phyloP scores from a whole-genome alignment of 2,888 invertebrate species.

The Spilarctia lutea region DNA sequence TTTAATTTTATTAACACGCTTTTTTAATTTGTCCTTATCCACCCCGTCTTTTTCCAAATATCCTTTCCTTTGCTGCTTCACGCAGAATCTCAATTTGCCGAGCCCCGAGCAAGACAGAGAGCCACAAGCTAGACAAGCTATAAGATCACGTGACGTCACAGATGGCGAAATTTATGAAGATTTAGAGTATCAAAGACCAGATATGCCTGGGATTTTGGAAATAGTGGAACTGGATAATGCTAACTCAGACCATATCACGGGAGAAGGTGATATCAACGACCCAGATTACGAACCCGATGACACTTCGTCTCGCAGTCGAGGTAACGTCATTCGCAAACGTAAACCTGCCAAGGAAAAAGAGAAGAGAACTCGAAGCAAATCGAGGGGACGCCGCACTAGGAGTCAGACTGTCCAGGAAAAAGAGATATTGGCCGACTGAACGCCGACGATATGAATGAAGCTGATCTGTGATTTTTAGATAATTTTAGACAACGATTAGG shows the following conservation, averaged over 20 bases:
- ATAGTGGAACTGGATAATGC: constrained; percentile 74
- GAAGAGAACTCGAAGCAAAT: constrained; percentile 74
- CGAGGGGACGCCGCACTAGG: constrained; percentile 77
- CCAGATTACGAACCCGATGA: constrained; percentile 72
- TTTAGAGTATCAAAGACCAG: constrained; percentile 68
- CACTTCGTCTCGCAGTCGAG: constrained; percentile 74
- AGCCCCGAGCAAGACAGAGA: constrained; percentile 67
- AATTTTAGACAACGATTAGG: constrained; percentile 63
- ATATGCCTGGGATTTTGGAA: constrained; percentile 72
- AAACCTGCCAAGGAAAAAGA: constrained; percentile 73
- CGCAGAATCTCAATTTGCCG: constrained; percentile 84
- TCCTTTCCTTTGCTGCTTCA: constrained; percentile 75
- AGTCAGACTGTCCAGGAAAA: constrained; percentile 73
- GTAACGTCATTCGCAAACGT: constrained; percentile 75
- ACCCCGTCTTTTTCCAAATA: constrained; percentile 74
- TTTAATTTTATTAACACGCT: constrained; percentile 87
- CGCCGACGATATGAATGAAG: constrained; percentile 50
- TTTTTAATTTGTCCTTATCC: constrained; percentile 83
- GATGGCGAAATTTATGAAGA: constrained; percentile 74
- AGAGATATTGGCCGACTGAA: constrained; percentile 71
- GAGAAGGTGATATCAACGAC: constrained; percentile 67
- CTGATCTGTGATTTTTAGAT: constrained; percentile 75
- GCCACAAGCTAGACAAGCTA: constrained; percentile 60
- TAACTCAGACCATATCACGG: constrained; percentile 48
- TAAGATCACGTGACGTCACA: constrained; percentile 68